Conservation (phyloP, 2,113 vertebrate species). For the Chaenogobius annularis region DNA sequence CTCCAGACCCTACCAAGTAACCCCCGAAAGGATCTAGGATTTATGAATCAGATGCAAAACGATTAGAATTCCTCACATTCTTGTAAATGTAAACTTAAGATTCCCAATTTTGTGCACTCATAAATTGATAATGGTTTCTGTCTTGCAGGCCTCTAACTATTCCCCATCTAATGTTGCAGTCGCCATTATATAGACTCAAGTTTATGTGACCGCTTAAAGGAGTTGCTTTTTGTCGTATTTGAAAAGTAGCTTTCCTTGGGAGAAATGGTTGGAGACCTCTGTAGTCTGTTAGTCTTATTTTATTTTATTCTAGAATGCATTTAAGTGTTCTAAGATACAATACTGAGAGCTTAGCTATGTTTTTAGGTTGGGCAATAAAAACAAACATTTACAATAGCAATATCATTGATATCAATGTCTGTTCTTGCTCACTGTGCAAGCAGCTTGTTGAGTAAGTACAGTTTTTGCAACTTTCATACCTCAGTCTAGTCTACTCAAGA, state of each 20-base stretch:
- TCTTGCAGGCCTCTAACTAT: background rate
- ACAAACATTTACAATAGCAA: constrained; percentile 14
- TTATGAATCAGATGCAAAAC: too few relatives aligned
- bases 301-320: background rate
- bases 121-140: too few relatives aligned
- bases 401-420: background rate
- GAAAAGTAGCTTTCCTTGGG: too few relatives aligned
- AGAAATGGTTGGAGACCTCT: too few relatives aligned
- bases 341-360: constrained; percentile 9
- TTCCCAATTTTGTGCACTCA: too few relatives aligned
- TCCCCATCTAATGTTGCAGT: background rate
- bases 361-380: background rate
- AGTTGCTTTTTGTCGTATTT: too few relatives aligned
- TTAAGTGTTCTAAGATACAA: background rate
- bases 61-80: too few relatives aligned
- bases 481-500: constrained; percentile 14
- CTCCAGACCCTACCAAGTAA: background rate
- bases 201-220: too few relatives aligned
- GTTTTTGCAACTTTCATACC: constrained; percentile 6
- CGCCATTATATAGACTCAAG: too few relatives aligned
- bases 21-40: background rate
- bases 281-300: background rate
- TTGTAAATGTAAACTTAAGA: too few relatives aligned
- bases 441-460: background rate
- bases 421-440: background rate